Base-by-base conservation (phyloP, 2,797 vertebrate species). In the Sebastes minor region DNA sequence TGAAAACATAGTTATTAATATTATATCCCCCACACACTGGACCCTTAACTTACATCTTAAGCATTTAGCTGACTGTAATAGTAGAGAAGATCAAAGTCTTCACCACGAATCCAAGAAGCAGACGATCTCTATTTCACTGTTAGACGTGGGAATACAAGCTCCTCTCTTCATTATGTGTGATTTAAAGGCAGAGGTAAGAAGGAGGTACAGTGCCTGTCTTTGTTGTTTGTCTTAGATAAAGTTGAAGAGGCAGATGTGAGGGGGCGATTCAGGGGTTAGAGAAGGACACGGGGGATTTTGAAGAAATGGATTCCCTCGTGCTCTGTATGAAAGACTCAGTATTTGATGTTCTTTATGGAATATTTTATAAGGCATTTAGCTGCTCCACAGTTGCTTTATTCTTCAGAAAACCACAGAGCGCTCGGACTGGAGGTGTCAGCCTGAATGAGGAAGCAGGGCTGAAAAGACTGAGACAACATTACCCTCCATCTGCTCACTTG, bases 291-390 rank as follows among this genome's bases (percentile, higher is more conserved):
- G 56, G 38, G 53, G 53, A 73, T 57, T 78, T 20, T 56, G 23
- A 71, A 59, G 60, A 57, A 75, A 42, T 8, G n/a, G n/a, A 73
- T 78, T 83, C 71, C 71, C 80, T 76, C 18, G 62, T 60, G 25
- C 33, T 5, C 46, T 2, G 28, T 28, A 46, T 28, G 35, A 49
- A 61, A 64, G 25, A 72, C 18, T 59, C 62, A 49, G 30, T 71
- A 77, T 84, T 84, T 84, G 61, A 77, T 86, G 61, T 82, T 82
- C 49, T 75, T 70, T 20, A 70, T 65, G 25, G 52, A 83, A 84
- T 81, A 81, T 79, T 81, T 71, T 25, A 81, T 52, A n/a, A 78
- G 67, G 56, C n/a, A 25, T 78, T 83, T 69, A 66, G 55, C 65
- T 32, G 53, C 67, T 71, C 67, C 69, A 63, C 35, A 28, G 53